Percentiles rank a stretch among this genome's conserved stretches.
These are phyloP conservation scores for Gorsachius goisagi DNA, from an alignment of 2,113 vertebrate genomes.

Conservation along the genomic window DNA sequence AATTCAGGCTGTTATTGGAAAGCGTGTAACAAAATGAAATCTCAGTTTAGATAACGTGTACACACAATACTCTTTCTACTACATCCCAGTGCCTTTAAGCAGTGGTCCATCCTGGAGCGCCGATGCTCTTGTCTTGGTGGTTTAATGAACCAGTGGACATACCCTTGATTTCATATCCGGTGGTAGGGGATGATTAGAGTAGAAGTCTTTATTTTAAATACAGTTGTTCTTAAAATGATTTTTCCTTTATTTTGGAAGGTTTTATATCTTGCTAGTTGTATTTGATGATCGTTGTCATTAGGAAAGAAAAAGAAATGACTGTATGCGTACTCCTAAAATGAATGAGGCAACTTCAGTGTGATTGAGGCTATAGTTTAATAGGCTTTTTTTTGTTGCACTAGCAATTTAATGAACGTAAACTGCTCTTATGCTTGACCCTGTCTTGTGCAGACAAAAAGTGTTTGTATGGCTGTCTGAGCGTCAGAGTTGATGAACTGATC, in stretches of 20 bases:
- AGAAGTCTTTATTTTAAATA: background rate
- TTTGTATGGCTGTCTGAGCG: fast-evolving
- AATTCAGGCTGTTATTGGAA: background rate
- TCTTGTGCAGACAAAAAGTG: background rate
- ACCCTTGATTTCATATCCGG: background rate
- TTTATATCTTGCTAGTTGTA: background rate
- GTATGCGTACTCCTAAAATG: background rate
- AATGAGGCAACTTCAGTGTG: background rate
- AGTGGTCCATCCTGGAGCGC: fast-evolving
- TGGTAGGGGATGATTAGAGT: background rate
- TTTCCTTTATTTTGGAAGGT: background rate
- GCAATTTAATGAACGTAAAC: background rate
- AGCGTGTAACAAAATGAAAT: background rate
- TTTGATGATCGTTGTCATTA: background rate
- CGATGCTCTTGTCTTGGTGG: background rate
- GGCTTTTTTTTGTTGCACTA: background rate
- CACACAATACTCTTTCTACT: background rate
- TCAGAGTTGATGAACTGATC: background rate
- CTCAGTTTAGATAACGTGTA: background rate
- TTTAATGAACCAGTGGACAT: background rate
- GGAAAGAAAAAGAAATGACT: background rate
- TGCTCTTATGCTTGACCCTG: background rate
- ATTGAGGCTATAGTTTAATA: background rate
- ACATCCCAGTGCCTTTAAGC: background rate
- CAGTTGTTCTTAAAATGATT: background rate